Evolutionary conservation across 2,113 vertebrate genomes (phyloP).

Genomic region (Serinus canaria): DNA sequence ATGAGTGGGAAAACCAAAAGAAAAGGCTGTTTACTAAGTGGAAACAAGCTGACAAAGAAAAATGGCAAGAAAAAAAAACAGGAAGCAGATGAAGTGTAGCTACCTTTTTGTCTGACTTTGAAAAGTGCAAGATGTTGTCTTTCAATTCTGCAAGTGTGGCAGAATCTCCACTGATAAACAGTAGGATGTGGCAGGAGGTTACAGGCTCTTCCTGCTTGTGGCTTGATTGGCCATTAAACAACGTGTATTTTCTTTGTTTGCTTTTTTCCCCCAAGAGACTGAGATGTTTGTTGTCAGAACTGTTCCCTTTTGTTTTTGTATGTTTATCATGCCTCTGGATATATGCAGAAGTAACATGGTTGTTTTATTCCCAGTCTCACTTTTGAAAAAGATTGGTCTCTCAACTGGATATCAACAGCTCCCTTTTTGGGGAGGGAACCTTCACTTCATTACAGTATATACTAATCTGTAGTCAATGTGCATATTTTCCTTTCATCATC

Average conservation of each 20-base stretch:
- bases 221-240: neutral
- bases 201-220: neutral
- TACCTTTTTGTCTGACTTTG: neutral
- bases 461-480: neutral
- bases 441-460: neutral
- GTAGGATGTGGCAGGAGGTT: neutral
- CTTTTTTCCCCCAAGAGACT: neutral
- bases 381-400: neutral
- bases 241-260: neutral
- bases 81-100: neutral
- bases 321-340: neutral
- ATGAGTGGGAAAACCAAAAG: neutral
- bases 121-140: neutral
- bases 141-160: neutral
- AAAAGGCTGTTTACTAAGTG: neutral
- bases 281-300: neutral
- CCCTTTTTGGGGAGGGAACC: neutral
- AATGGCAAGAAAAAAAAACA: neutral
- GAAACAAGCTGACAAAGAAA: conserved; percentile 44
- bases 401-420: neutral
- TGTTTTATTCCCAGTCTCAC: neutral
- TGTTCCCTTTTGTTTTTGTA: conserved; percentile 9
- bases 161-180: neutral
- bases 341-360: neutral
- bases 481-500: neutral